Base-by-base conservation (phyloP, 2,113 vertebrate genomes). In the Seriola quinqueradiata region DNA sequence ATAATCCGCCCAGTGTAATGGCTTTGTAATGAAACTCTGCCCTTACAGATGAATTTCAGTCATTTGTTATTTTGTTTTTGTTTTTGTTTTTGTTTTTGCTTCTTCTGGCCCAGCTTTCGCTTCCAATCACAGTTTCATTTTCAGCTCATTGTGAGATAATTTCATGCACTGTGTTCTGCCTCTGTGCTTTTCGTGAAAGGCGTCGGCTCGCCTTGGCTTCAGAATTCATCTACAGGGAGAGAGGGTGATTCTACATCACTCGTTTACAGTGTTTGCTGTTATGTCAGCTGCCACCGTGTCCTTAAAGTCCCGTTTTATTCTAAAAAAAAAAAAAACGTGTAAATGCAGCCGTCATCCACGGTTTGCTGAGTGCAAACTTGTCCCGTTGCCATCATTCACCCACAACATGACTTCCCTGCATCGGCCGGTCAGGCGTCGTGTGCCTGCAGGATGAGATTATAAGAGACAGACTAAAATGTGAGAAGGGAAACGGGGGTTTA, bases 241-340 rank as follows among this genome's bases (percentile, higher is more conserved):
- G 42, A 57, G 48, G 17, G 32, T 69, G 71, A 72, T 60, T 70
- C 58, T 42, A n/a, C 81, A 70, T 77, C 57, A 34, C 55, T 76
- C 1, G 32, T 60, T 70, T 67, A n/a, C 52, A 25, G 8, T 58
- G 25, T 59, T 50, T 64, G 59, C 57, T 83, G 77, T 85, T 87
- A 86, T 80, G 81, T 84, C 70, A 61, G 71, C 77, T 85, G 77
- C 58, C 77, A 36, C 32, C 36, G 0, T 55, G 50, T 63, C 67
- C 61, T 63, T 12, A 46, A 77, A 75, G 58, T 76, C 58, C 58
- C 59, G 66, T 54, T 70, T 74, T 70, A 54, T 71, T 76, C 58
- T 52, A 28, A 28, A 28, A 28, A 28, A 28, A 28, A 28, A 6
- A 36, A 36, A 61, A 84, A 81, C 36, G 36, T 84, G 60, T 60